Base-by-base conservation (phyloP, 1,140 invertebrate species). In the Gonioctena quinquepunctata region DNA sequence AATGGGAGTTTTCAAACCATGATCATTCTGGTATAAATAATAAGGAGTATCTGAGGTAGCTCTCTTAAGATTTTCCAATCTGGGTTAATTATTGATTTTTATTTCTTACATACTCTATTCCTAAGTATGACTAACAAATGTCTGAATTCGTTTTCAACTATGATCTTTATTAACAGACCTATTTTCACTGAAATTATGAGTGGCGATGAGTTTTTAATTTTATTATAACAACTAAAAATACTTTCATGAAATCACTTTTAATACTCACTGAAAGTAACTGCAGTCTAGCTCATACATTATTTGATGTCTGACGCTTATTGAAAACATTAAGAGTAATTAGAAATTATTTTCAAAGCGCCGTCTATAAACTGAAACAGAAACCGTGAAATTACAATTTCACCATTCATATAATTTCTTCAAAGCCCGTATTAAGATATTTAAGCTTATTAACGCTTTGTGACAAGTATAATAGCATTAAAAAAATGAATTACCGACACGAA, bases 381-480 rank as follows among this genome's bases (percentile, higher is more conserved):
- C 21, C 56, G 25, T 59, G 16, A 28, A 59, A 59, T 59, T 25
- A 59, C 56, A 59, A 25, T 59, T 25, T 59, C 56, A 59, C 23
- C 56, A 23, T 59, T 59, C 56, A 22, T 21, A 56, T 23, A 23
- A 56, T 21, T 56, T 11, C 23, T 26, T 59, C 56, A 22, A 25
- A 59, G 21, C 56, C 23, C 16, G 21, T 25, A 59, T 59, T 22
- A 59, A 59, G 56, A 59, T 16, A 59, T 59, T 59, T 59, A 59
- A 59, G 56, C 56, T 59, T 59, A 59, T 59, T 59, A 59, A 59
- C 56, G 25, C 26, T 59, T 25, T 59, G 56, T 59, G 56, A 59
- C 56, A 59, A 59, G 21, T 59, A 28, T 59, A 59, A 59, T 59
- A 21, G 56, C 56, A 59, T 59, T 59, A 59, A 59, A 59, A 59